These are phyloP conservation scores for Phania funesta DNA, from an alignment of 2,888 invertebrate genomes.

Conservation along the genomic window DNA sequence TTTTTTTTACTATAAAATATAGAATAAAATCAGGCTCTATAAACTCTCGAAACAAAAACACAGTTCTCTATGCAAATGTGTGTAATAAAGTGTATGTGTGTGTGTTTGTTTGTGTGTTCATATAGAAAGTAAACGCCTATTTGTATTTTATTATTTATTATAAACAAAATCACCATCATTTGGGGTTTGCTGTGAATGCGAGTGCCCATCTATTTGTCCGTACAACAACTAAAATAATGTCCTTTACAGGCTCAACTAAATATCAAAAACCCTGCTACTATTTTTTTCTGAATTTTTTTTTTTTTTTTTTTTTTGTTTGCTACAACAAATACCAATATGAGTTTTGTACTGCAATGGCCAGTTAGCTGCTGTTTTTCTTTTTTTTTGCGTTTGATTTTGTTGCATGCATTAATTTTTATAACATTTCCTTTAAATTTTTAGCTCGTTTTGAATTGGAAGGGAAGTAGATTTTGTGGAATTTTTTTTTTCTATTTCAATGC, in stretches of 20 bases:
- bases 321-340: background rate
- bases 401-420: constrained; percentile 35
- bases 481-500: constrained; percentile 41
- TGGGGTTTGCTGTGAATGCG: constrained; percentile 4
- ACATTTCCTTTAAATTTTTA: constrained; percentile 43
- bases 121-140: constrained; percentile 66
- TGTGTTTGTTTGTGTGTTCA: background rate
- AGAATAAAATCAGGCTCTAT: constrained; percentile 32
- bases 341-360: constrained; percentile 29
- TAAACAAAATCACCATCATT: constrained; percentile 53
- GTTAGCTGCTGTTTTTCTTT: constrained; percentile 24
- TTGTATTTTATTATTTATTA: constrained; percentile 68
- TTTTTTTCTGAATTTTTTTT: background rate
- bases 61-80: background rate
- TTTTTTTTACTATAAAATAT: constrained; percentile 9
- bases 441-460: background rate
- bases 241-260: constrained; percentile 47
- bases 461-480: background rate
- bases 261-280: constrained; percentile 41
- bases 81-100: background rate
- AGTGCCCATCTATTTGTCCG: background rate
- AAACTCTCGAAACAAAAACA: background rate
- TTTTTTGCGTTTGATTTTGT: constrained; percentile 4
- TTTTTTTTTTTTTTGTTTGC: background rate
- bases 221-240: constrained; percentile 39